Conservation (phyloP, 2,797 vertebrate genomes). For the Aeoliscus strigatus region DNA sequence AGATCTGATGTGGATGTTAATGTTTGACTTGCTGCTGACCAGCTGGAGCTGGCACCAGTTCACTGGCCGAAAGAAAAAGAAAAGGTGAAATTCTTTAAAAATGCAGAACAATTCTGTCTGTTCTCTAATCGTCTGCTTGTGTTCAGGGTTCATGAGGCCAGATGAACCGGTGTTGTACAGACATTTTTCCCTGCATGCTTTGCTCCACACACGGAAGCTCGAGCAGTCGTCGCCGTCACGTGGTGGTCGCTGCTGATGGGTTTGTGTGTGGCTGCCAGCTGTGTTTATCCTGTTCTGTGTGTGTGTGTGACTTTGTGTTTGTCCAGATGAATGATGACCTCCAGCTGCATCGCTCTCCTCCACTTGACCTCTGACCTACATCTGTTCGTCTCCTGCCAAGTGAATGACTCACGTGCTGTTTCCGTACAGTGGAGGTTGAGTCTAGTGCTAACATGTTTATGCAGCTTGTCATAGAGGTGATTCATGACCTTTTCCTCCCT, state of each 20-base stretch:
- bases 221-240: too few relatives aligned
- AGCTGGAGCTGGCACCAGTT: too few relatives aligned
- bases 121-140: too few relatives aligned
- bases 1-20: too few relatives aligned
- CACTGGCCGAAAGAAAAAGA: too few relatives aligned
- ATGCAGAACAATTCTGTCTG: too few relatives aligned
- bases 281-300: constrained; percentile 67
- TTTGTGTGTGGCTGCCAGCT: constrained; percentile 56
- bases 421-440: background rate
- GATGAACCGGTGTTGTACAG: too few relatives aligned
- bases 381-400: constrained; percentile 11
- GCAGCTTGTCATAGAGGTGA: background rate
- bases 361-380: constrained; percentile 10
- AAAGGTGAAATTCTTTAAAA: too few relatives aligned
- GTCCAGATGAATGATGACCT: constrained; percentile 15
- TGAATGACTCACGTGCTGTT: constrained; percentile 5
- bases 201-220: too few relatives aligned
- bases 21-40: too few relatives aligned
- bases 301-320: constrained; percentile 45
- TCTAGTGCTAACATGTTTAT: background rate
- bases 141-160: too few relatives aligned
- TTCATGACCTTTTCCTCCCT: background rate
- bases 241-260: too few relatives aligned
- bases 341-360: constrained; percentile 10
- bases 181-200: background rate